Conservation (phyloP, 2,113 vertebrate species). For the Poeciliopsis turrubarensis region DNA sequence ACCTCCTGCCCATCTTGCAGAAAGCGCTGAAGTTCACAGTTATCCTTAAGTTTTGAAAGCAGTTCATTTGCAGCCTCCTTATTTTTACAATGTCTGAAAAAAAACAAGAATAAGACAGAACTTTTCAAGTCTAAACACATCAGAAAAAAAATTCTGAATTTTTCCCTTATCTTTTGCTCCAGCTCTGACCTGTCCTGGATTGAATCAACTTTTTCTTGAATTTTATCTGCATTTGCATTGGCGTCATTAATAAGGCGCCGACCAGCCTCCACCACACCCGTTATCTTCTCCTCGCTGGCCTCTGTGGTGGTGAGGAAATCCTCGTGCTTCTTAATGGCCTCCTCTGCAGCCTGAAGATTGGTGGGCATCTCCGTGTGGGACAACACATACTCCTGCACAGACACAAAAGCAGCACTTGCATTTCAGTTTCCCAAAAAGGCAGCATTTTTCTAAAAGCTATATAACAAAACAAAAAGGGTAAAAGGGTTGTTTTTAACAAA, state of each 20-base stretch:
- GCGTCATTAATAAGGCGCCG: slow-evolving; percentile 85
- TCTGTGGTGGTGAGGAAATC: slow-evolving; percentile 95
- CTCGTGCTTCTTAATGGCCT: slow-evolving; percentile 92
- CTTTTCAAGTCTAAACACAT: slow-evolving; percentile 1
- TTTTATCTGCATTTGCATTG: slow-evolving; percentile 88
- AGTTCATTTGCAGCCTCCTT: slow-evolving; percentile 86
- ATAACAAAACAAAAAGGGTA: too few relatives aligned
- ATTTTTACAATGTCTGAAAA: slow-evolving; percentile 86
- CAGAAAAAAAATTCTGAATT: background rate
- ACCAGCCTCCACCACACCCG: slow-evolving; percentile 86
- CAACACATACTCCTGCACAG: slow-evolving; percentile 88
- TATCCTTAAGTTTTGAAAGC: slow-evolving; percentile 88
- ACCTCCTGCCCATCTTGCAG: slow-evolving; percentile 95
- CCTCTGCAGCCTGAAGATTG: slow-evolving; percentile 88
- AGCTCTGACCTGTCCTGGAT: slow-evolving; percentile 87
- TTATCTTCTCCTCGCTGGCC: slow-evolving; percentile 90
- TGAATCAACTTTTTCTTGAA: slow-evolving; percentile 91
- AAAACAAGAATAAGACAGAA: slow-evolving; percentile 1
- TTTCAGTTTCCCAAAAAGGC: background rate
- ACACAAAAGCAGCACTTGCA: slow-evolving; percentile 6
- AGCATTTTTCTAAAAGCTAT: background rate
- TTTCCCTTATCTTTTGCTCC: background rate
- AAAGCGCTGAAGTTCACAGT: slow-evolving; percentile 92
- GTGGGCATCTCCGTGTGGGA: slow-evolving; percentile 93
- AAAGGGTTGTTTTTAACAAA: too few relatives aligned